A percentile compares a stretch with the other conserved stretches of the same genome.
Conservation (phyloP, 2,888 invertebrate genomes). For the Cordilura impudica region DNA sequence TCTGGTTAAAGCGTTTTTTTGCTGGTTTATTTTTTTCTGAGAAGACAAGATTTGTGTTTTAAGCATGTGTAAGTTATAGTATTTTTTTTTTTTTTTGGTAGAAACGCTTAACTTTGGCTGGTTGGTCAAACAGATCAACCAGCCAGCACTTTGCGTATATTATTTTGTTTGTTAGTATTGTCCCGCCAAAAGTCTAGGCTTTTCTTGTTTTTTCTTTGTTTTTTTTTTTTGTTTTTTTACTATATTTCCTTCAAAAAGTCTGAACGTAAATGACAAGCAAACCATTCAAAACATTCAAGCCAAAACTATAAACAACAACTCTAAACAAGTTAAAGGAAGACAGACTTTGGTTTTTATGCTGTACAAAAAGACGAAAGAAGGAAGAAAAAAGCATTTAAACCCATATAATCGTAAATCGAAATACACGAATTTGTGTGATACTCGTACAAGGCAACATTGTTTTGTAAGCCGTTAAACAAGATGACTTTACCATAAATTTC, state of each 20-base stretch:
- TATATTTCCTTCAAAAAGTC: slow-evolving; percentile 21
- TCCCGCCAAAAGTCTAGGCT: slow-evolving; percentile 63
- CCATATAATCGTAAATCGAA: slow-evolving; percentile 55
- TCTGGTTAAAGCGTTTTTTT: slow-evolving; percentile 44
- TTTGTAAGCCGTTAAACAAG: slow-evolving; percentile 62
- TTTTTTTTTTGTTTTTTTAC: slow-evolving; percentile 1
- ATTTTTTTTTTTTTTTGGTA: no score
- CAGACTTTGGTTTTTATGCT: no score
- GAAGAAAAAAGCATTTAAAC: slow-evolving; percentile 41
- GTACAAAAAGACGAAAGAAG: background rate
- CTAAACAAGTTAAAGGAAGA: background rate
- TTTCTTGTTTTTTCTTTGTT: slow-evolving; percentile 7
- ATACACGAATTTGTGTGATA: slow-evolving; percentile 50
- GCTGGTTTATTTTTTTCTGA: slow-evolving; percentile 7
- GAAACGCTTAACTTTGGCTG: background rate
- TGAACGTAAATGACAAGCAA: slow-evolving; percentile 54
- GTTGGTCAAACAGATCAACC: background rate
- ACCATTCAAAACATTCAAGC: slow-evolving; percentile 45
- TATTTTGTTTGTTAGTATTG: slow-evolving; percentile 37
- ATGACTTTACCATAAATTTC: slow-evolving; percentile 58
- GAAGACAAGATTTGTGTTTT: slow-evolving; percentile 41
- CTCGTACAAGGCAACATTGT: slow-evolving; percentile 54
- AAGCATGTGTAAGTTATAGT: slow-evolving; percentile 30
- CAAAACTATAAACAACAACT: slow-evolving; percentile 23
- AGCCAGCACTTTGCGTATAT: slow-evolving; percentile 37